These are phyloP conservation scores for Chaetorhynchus papuensis DNA, from an alignment of 2,113 vertebrate genomes.

Conservation along the genomic window DNA sequence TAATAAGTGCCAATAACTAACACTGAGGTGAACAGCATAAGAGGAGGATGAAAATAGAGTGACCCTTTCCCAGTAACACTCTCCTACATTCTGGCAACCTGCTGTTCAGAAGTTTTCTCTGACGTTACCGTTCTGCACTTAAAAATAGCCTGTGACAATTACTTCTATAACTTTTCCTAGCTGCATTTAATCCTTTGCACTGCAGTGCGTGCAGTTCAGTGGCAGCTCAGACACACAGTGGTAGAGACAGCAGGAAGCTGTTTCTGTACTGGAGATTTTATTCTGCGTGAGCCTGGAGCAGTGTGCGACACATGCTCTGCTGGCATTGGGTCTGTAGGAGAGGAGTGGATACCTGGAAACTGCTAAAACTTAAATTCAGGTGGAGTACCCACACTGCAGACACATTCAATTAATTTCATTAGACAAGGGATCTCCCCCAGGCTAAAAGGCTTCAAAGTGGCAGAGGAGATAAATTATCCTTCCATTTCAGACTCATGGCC, in stretches of 20 bases:
- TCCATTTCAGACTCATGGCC: conserved; percentile 46
- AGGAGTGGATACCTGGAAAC: background rate
- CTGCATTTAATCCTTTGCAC: background rate
- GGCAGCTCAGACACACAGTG: background rate
- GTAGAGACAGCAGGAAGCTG: background rate
- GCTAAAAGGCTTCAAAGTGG: conserved; percentile 49
- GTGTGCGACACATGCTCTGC: fast-evolving
- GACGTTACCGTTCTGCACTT: fast-evolving
- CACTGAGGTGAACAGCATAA: background rate
- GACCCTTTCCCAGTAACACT: background rate
- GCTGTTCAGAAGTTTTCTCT: background rate
- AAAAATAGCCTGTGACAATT: background rate
- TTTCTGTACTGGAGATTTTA: background rate
- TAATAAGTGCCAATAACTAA: background rate
- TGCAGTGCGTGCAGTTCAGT: background rate
- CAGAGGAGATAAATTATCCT: conserved; percentile 53
- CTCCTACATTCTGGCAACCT: background rate
- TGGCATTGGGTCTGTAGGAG: background rate
- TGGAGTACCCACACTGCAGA: conserved; percentile 17
- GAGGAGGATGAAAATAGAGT: background rate
- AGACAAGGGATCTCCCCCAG: conserved; percentile 35
- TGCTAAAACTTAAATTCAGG: conserved; percentile 22
- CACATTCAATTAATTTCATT: conserved; percentile 52
- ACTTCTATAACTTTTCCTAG: background rate
- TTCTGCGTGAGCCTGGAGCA: background rate